These are phyloP conservation scores for Polyergus mexicanus DNA, from an alignment of 1,140 invertebrate genomes.

Conservation along the genomic window DNA sequence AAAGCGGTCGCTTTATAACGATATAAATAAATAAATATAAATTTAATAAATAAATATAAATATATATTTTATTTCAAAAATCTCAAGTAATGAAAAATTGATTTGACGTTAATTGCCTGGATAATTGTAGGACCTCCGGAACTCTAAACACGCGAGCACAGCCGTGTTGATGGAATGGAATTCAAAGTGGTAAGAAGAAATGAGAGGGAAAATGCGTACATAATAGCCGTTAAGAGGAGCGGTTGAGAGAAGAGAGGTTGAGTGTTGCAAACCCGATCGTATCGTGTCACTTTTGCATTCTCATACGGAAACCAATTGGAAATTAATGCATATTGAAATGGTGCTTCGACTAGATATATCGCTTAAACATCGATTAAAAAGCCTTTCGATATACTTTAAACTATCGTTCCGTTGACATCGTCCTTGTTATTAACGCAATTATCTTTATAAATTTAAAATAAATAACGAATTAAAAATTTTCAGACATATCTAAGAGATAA, in stretches of 20 bases:
- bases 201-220: not conserved
- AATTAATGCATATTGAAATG: conserved; percentile 14
- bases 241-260: conserved; percentile 23
- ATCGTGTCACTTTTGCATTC: conserved; percentile 2
- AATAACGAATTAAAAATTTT: not conserved
- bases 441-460: not conserved
- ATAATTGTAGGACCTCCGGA: conserved; percentile 3
- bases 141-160: not conserved
- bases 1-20: not conserved
- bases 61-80: too few species aligned
- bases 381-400: not conserved
- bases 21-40: not conserved
- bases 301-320: conserved; percentile 4
- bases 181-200: not conserved
- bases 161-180: not conserved
- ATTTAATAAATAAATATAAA: too few species aligned
- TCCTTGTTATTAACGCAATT: not conserved
- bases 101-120: not conserved
- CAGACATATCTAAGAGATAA: not conserved
- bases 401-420: not conserved
- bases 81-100: not conserved
- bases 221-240: conserved; percentile 29
- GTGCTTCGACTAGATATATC: conserved; percentile 7
- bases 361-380: not conserved
- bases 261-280: conserved; percentile 6